Evolutionary conservation across 64 coral and sea anemone species (phyloP), one percentile per base, ranked within the genome.

Genomic region (Actinia equina): DNA sequence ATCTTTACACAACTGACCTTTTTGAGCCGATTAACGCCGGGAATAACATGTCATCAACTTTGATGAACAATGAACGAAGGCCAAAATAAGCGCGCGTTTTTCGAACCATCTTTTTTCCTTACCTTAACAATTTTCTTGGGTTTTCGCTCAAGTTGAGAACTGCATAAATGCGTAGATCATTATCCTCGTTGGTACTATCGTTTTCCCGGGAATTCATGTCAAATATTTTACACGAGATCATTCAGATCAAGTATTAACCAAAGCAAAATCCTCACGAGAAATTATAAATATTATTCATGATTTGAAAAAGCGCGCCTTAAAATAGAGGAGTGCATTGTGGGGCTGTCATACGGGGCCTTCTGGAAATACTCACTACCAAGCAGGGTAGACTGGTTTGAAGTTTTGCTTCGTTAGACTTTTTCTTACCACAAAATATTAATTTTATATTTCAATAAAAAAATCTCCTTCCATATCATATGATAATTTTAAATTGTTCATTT

Each of bases 161-260:
- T 18, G 85, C 90, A 43, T 87, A 92, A 15, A 92, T 41, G 0
- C 14, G 52, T 3, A 87, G 59, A 4, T 77, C 86, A 18, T 92
- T 74, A 20, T 86, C 79, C 11, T 77, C 57, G 15, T 42, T 17
- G 45, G 14, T 7, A 77, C n/a, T 52, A 2, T 62, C 62, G 83
- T 44, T 78, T 25, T 65, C 71, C 20, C 59, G 71, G 80, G 90
- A 81, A 51, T 65, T 87, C 90, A 92, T 92, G 27, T 92, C 90
- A 57, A 70, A 87, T 71, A 92, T 71, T 30, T 59, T 58, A 87
- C 85, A 92, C 86, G 80, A 92, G 17, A 87, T 91, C 83, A 79
- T 87, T 43, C 61, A 87, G 26, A 76, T 43, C 56, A 78, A 61
- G 26, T 74, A 14, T 37, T 37, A 74, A 22, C 17, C n/a, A 30